Evolutionary conservation across 2,888 invertebrate genomes (phyloP).

Genomic region (Microctonus hyperodae): DNA sequence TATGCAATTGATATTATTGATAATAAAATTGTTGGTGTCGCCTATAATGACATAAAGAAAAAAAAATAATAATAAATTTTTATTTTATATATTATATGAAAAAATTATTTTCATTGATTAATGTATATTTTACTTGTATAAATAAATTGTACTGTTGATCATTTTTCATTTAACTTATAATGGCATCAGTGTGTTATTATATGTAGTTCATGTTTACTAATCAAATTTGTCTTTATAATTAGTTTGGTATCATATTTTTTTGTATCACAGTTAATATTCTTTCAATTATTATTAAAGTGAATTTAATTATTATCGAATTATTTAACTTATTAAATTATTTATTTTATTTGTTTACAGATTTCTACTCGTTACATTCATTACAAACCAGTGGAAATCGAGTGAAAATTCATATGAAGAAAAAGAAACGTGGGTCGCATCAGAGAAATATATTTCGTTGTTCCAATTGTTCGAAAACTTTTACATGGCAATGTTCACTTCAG

Average conservation of each 20-base stretch:
- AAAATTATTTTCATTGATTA: not conserved
- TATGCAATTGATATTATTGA: constrained; percentile 36
- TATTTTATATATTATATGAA: not conserved
- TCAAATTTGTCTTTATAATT: not conserved
- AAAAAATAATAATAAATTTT: constrained; percentile 17
- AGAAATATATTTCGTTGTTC: not conserved
- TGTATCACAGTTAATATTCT: not conserved
- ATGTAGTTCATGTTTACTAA: not conserved
- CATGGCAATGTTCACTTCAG: not conserved
- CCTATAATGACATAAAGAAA: constrained; percentile 12
- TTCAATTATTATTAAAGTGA: too few species aligned
- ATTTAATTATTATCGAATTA: not conserved
- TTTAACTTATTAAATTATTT: not conserved
- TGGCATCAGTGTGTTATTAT: not conserved
- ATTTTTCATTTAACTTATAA: not conserved
- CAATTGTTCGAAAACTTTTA: not conserved
- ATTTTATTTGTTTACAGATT: constrained; percentile 1
- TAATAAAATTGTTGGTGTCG: constrained; percentile 27
- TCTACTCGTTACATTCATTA: not conserved
- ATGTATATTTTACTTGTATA: not conserved
- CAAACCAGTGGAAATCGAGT: not conserved
- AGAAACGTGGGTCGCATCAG: too few species aligned
- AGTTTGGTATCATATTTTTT: not conserved
- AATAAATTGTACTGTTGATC: not conserved
- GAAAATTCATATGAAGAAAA: not conserved